Evolutionary conservation across 1,140 invertebrate genomes (phyloP), one percentile per base, ranked within the genome.

Genomic region (Brachionus plicatilis): DNA sequence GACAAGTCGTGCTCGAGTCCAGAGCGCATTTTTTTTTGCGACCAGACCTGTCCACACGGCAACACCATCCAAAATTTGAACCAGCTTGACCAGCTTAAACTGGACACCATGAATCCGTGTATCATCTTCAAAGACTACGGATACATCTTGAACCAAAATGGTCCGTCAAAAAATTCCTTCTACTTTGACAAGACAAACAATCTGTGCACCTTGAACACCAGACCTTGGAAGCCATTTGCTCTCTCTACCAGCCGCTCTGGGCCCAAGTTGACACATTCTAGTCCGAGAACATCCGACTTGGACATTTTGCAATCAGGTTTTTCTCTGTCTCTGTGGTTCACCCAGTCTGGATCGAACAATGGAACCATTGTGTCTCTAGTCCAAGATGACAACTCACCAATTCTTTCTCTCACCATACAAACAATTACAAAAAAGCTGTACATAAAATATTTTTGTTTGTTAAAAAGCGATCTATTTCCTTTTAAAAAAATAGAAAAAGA

Each of bases 31-130:
- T 82, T 82, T 68, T 60, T 41, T 14, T 82, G 79, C 24, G 79
- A 82, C 27, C 79, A 82, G 17, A 41, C 53, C 6, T 82, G 79
- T 65, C 79, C 79, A 65, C 65, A 20, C n/a, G 79, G 79, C 20
- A 60, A 65, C 33, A 37, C 11, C 29, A 20, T 82, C 2, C 24
- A 66, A 82, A 20, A 82, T 11, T 65, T 82, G 24, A 47, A 60
- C 20, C 7, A 9, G 12, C 12, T 82, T 2, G 79, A 82, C 5
- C 79, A 82, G 8, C 79, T 82, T 8, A 43, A 60, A 68, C 14
- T 82, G 20, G 65, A 82, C 20, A 43, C 8, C 9, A 60, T 65
- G 79, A 82, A 68, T 68, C 65, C 79, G 8, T 82, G 79, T 47
- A 37, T 68, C 9, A 47, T 82, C 3, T 45, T 65, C 41, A 82